Evolutionary conservation across 2,888 invertebrate genomes (phyloP), one percentile per base, ranked within the genome.

Genomic region (Griposia aprilina): DNA sequence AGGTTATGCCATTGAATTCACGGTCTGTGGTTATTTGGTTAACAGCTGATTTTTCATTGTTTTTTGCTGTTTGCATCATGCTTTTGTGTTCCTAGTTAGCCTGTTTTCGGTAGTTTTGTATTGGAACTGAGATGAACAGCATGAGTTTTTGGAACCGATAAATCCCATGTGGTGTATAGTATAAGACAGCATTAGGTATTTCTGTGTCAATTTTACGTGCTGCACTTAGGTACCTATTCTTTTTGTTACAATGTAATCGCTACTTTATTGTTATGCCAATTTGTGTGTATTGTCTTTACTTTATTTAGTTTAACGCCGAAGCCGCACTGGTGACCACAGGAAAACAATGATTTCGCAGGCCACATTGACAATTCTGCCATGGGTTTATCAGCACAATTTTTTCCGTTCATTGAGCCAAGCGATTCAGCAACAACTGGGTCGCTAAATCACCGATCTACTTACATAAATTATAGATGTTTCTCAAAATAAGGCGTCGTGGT

Each of bases 1-100:
- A 85, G 88, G 89, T 70, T 62, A 17, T 76, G 59, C 23, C 74
- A 80, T 81, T 82, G 75, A 84, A 76, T 74, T 78, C 74, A 82
- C 60, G 87, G 76, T 69, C 63, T 69, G 23, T 73, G 50, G 48
- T 68, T 76, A 57, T 60, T 13, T 79, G 65, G 55, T n/a, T 30
- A 13, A 65, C 48, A 59, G 17, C 26, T 23, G 45, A 45, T 48
- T 69, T 60, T 41, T 26, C 2, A 23, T 57, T 60, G 41, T 41
- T 36, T 23, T 41, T 57, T 59, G 17, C 6, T 26, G 26, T 59
- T 50, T 6, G 17, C 50, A 50, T 17, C 5, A 50, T 50, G 15
- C 5, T 50, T 50, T 50, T 50, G 48, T 15, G 15, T 50, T 50
- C 48, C 15, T 50, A 50, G 13, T 15, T 50, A 13, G 48, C 2